A percentile compares a stretch with the other conserved stretches of the same genome.
Conservation (phyloP, 2,888 invertebrate species). For the Platycheirus rosarum region DNA sequence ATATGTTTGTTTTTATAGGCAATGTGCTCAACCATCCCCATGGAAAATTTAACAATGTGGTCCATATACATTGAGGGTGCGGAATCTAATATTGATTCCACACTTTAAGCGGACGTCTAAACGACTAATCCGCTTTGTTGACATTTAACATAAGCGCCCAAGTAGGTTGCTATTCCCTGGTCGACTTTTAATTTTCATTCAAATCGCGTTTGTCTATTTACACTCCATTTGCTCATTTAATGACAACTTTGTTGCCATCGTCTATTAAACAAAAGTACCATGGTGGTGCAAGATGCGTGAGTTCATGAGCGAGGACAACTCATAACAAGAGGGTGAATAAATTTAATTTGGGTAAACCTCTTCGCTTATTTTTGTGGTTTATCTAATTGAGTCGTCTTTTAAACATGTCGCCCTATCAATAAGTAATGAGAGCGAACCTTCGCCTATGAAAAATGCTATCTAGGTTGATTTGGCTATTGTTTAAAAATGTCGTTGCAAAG, state of each 20-base stretch:
- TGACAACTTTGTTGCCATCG: constrained; percentile 77
- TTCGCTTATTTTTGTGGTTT: constrained; percentile 81
- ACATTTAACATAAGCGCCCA: constrained; percentile 75
- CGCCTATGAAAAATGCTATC: constrained; percentile 58
- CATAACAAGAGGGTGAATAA: constrained; percentile 81
- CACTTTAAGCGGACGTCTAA: constrained; percentile 54
- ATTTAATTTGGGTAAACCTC: constrained; percentile 81
- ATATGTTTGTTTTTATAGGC: constrained; percentile 61
- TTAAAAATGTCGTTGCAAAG: constrained; percentile 58
- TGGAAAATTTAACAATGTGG: constrained; percentile 34
- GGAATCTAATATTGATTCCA: constrained; percentile 46
- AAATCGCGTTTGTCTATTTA: constrained; percentile 82
- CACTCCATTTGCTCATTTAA: constrained; percentile 83
- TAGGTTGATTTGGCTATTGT: constrained; percentile 74
- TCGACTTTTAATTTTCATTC: constrained; percentile 79
- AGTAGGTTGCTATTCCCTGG: constrained; percentile 72
- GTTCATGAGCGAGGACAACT: constrained; percentile 44
- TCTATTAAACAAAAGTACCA: constrained; percentile 45
- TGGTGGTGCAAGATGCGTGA: constrained; percentile 31
- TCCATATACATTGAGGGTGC: constrained; percentile 26
- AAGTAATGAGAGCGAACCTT: constrained; percentile 52
- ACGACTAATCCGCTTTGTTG: constrained; percentile 76
- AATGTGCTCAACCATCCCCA: constrained; percentile 63
- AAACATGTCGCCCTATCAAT: constrained; percentile 78
- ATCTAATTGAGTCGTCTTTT: constrained; percentile 82